Conservation (phyloP, 2,888 invertebrate genomes). For the Resseliella maxima region DNA sequence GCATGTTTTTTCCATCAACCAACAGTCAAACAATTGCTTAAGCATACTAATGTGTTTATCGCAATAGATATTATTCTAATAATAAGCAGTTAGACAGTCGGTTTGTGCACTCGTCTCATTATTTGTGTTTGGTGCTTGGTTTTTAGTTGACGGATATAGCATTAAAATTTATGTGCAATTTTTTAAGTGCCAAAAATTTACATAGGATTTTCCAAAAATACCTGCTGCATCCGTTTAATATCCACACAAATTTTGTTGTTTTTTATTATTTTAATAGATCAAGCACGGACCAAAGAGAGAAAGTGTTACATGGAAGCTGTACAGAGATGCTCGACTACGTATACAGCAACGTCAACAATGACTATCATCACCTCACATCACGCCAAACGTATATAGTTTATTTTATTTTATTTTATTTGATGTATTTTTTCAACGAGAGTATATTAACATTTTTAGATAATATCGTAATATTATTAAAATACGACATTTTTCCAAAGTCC, state of each 20-base stretch:
- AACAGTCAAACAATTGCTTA: background rate
- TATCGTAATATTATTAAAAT: slow-evolving; percentile 50
- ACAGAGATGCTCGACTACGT: background rate
- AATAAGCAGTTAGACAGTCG: slow-evolving; percentile 27
- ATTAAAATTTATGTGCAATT: slow-evolving; percentile 43
- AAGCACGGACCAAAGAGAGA: background rate
- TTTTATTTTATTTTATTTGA: slow-evolving; percentile 33
- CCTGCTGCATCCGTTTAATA: slow-evolving; percentile 40
- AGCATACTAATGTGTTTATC: slow-evolving; percentile 51
- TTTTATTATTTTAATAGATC: slow-evolving; percentile 36
- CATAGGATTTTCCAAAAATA: slow-evolving; percentile 43
- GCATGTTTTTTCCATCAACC: background rate
- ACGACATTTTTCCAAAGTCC: slow-evolving; percentile 36
- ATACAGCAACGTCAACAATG: background rate
- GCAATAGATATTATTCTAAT: slow-evolving; percentile 51
- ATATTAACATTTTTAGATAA: slow-evolving; percentile 45
- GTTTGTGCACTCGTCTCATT: background rate
- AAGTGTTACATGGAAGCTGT: too few species aligned
- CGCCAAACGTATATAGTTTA: background rate
- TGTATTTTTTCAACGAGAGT: slow-evolving; percentile 37
- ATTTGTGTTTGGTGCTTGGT: background rate
- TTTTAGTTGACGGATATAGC: background rate
- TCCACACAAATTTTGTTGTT: slow-evolving; percentile 33
- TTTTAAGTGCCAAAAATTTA: slow-evolving; percentile 48
- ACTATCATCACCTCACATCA: background rate